phyloP scores from a whole-genome alignment of 2,888 invertebrate genomes.

The Netelia inedita region DNA sequence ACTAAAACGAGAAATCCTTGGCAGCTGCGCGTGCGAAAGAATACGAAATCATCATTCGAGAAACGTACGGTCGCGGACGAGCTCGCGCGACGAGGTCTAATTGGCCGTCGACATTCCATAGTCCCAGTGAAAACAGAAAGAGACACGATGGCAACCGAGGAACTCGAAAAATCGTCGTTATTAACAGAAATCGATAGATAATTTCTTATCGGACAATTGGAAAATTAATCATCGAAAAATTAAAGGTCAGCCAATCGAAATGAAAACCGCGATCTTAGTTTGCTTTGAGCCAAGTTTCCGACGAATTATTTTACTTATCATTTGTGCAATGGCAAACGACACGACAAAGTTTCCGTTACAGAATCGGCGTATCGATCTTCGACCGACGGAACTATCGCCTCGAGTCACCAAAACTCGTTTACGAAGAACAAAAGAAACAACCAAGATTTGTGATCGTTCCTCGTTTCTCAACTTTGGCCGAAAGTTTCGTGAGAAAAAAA shows the following conservation, averaged over 20 bases:
- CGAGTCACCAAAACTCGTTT: not conserved
- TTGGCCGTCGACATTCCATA: not conserved
- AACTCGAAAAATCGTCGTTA: not conserved
- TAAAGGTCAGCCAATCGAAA: not conserved
- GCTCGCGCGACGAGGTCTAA: not conserved
- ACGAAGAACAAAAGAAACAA: too few species aligned
- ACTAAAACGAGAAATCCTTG: not conserved
- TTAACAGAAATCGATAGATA: not conserved
- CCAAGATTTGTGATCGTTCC: too few species aligned
- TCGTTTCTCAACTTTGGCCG: not conserved
- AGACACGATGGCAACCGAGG: not conserved
- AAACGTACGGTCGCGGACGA: conserved; percentile 10
- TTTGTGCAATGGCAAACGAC: not conserved
- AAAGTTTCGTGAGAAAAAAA: not conserved
- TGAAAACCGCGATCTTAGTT: not conserved
- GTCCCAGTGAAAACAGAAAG: conserved; percentile 3
- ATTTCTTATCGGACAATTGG: not conserved
- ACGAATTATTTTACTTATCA: not conserved
- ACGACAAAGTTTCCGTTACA: not conserved
- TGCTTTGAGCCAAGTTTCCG: not conserved
- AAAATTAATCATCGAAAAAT: not conserved
- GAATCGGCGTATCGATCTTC: too few species aligned
- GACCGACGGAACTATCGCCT: too few species aligned
- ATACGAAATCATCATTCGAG: conserved; percentile 22
- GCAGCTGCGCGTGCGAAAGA: not conserved